Evolutionary conservation across 2,797 vertebrate species (phyloP).

Genomic region (Sternarchorhynchus goeldii): DNA sequence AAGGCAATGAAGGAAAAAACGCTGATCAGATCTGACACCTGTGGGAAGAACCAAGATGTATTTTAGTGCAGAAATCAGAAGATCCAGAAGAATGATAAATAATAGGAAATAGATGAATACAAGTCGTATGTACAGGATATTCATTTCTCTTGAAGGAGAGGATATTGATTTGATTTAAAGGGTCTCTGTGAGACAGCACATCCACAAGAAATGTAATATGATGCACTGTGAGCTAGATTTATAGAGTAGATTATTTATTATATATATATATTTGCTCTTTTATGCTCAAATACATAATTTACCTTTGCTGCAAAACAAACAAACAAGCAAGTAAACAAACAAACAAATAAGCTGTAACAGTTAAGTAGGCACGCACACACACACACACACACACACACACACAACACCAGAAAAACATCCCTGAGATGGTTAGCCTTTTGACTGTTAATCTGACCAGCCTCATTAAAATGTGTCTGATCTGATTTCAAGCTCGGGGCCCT

Average conservation of each 20-base stretch:
- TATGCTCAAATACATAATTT: background rate
- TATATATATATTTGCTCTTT: background rate
- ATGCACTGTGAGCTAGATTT: background rate
- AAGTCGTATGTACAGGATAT: conserved; percentile 14
- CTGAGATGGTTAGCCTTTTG: conserved; percentile 64
- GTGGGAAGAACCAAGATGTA: no score
- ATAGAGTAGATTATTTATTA: background rate
- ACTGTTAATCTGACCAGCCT: conserved; percentile 68
- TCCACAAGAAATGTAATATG: background rate
- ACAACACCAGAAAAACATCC: conserved; percentile 61
- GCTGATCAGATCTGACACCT: background rate
- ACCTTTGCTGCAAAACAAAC: no score
- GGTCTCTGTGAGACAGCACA: background rate
- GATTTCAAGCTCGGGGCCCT: conserved; percentile 60
- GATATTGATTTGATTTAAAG: conserved; percentile 37
- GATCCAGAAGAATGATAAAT: conserved; percentile 25
- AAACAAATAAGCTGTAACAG: no score
- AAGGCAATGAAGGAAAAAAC: background rate
- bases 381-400: no score
- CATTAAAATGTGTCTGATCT: conserved; percentile 73
- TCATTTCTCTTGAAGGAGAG: conserved; percentile 29
- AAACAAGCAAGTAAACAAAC: no score
- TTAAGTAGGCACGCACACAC: no score
- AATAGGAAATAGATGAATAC: conserved; percentile 21
- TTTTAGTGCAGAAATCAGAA: background rate